A percentile compares a stretch with the other conserved stretches of the same genome.
phyloP scores from a whole-genome alignment of 2,797 vertebrate species.

The Psittacula echo region DNA sequence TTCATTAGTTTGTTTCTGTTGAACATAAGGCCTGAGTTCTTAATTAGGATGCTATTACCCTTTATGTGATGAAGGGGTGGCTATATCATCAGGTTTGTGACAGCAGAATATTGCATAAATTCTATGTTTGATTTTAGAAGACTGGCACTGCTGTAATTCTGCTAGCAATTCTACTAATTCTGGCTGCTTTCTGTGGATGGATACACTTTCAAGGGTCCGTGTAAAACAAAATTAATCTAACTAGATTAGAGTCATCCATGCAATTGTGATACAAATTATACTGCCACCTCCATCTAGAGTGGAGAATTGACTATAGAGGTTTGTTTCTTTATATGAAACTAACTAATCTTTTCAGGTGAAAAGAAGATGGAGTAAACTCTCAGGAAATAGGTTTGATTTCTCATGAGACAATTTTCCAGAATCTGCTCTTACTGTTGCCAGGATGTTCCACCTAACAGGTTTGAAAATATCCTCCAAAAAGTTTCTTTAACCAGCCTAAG shows the following conservation, averaged over 20 bases:
- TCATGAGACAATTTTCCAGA: background rate
- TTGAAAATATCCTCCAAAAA: background rate
- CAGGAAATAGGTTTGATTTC: background rate
- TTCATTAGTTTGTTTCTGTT: slow-evolving; percentile 64
- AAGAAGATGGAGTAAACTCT: background rate
- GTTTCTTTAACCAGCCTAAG: background rate
- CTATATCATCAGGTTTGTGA: slow-evolving; percentile 61
- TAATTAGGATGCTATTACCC: slow-evolving; percentile 56
- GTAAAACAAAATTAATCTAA: slow-evolving; percentile 22
- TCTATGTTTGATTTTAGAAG: slow-evolving; percentile 49
- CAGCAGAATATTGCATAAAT: slow-evolving; percentile 63
- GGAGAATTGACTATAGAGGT: background rate
- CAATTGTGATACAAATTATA: background rate
- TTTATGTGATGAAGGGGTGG: slow-evolving; percentile 58
- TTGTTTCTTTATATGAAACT: background rate
- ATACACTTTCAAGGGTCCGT: background rate
- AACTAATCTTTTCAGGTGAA: background rate
- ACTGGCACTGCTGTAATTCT: slow-evolving; percentile 46
- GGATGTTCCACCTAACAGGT: background rate
- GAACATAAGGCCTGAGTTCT: slow-evolving; percentile 59
- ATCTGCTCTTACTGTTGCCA: background rate
- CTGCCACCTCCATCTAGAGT: background rate
- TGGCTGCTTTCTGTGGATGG: background rate
- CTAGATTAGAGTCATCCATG: background rate
- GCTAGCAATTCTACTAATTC: slow-evolving; percentile 26